A percentile compares a stretch with the other conserved stretches of the same genome.
These are phyloP conservation scores for Zophobas atratus DNA, from an alignment of 1,140 invertebrate species.

Conservation along the genomic window DNA sequence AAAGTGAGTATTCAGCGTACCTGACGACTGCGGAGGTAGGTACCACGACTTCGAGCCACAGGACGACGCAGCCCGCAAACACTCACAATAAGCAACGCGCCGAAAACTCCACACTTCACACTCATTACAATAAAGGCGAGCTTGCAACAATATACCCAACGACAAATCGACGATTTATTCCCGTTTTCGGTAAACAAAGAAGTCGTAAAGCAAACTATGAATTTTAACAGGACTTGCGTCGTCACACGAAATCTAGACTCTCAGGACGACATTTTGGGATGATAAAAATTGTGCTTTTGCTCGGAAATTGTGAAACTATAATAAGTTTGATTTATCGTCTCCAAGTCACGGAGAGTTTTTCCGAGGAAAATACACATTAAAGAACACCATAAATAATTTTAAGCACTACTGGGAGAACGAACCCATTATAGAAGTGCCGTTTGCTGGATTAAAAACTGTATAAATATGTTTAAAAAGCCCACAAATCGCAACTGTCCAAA, in stretches of 20 bases:
- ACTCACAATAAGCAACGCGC: conserved; percentile 11
- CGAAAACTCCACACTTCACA: conserved; percentile 18
- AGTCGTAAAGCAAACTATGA: conserved; percentile 37
- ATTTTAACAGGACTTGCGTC: conserved; percentile 1
- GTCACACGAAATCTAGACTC: conserved; percentile 17
- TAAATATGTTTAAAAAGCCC: conserved; percentile 33
- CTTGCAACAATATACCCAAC: conserved; percentile 11
- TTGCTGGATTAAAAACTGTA: conserved; percentile 38
- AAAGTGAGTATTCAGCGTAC: conserved; percentile 46
- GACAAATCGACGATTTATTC: conserved; percentile 34
- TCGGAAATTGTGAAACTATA: conserved; percentile 40
- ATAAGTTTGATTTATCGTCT: conserved; percentile 33
- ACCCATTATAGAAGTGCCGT: conserved; percentile 35
- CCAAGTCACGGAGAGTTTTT: conserved; percentile 37
- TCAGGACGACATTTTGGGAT: conserved; percentile 12
- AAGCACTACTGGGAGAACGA: conserved; percentile 29
- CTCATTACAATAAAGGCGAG: too few relatives aligned
- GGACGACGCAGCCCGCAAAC: conserved; percentile 16
- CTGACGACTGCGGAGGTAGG: conserved; percentile 32
- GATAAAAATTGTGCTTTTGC: conserved; percentile 42
- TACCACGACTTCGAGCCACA: conserved; percentile 10
- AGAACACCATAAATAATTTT: conserved; percentile 42
- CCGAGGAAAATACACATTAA: conserved; percentile 41
- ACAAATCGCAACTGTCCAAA: conserved; percentile 31
- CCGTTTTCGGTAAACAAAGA: conserved; percentile 29